A percentile compares a stretch with the other conserved stretches of the same genome.
These are phyloP conservation scores for Polypterus senegalus DNA, from an alignment of 2,113 vertebrate species.

Conservation along the genomic window DNA sequence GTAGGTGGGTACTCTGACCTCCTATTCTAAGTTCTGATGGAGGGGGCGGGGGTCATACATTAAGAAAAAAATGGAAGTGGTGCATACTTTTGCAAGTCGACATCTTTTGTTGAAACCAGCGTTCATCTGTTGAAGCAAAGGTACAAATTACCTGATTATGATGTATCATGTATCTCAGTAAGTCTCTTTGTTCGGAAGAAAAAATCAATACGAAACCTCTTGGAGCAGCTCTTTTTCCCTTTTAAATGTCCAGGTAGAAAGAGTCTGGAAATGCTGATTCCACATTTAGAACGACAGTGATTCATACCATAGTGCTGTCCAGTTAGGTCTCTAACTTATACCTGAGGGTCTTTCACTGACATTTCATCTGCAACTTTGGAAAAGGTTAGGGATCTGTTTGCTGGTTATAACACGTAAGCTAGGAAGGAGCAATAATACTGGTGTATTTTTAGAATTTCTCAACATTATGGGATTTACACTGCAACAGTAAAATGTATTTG, in stretches of 20 bases:
- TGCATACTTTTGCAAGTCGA: constrained; percentile 34
- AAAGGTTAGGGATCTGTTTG: constrained; percentile 33
- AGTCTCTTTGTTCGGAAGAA: constrained; percentile 58
- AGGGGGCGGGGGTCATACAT: neutral
- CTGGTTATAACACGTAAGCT: constrained; percentile 16
- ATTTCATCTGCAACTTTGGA: constrained; percentile 44
- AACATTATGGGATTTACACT: too few relatives aligned
- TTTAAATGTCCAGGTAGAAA: constrained; percentile 34
- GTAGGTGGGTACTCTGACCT: neutral
- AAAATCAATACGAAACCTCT: constrained; percentile 57
- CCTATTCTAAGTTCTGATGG: neutral
- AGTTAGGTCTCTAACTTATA: constrained; percentile 29
- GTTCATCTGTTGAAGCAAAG: constrained; percentile 45
- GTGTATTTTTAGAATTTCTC: constrained; percentile 29
- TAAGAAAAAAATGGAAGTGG: constrained; percentile 12
- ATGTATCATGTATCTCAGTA: constrained; percentile 62
- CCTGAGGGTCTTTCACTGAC: constrained; percentile 36
- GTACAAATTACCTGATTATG: constrained; percentile 74
- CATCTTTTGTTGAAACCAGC: constrained; percentile 31
- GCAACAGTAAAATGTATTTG: too few relatives aligned
- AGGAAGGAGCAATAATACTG: constrained; percentile 22
- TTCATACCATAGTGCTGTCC: constrained; percentile 39
- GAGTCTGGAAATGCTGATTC: constrained; percentile 52
- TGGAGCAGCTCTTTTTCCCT: constrained; percentile 31
- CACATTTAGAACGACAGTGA: constrained; percentile 52